Conservation (phyloP, 2,113 vertebrate species). For the Cochlearius cochlearius region DNA sequence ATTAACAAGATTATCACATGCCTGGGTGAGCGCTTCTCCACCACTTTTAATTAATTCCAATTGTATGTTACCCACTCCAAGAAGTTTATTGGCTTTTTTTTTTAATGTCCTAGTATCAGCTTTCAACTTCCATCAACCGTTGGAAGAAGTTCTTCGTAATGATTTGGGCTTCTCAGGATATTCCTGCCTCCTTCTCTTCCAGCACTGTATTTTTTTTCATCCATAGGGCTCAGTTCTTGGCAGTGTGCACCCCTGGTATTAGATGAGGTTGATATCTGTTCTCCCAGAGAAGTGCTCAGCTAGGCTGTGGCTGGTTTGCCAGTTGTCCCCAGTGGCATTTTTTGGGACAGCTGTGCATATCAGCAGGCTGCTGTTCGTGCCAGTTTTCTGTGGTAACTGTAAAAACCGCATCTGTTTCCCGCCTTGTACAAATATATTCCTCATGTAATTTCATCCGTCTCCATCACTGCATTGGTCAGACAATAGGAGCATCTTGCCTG, state of each 20-base stretch:
- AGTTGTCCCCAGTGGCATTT: not conserved
- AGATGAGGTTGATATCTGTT: not conserved
- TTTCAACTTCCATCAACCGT: not conserved
- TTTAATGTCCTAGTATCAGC: not conserved
- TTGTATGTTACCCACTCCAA: not conserved
- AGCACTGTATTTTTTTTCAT: not conserved
- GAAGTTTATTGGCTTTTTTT: not conserved
- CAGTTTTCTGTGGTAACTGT: not conserved
- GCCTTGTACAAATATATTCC: not conserved
- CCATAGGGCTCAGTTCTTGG: not conserved
- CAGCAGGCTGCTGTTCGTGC: not conserved
- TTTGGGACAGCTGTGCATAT: not conserved
- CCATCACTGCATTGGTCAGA: not conserved
- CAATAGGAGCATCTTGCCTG: not conserved
- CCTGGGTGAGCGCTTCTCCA: not conserved
- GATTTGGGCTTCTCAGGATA: not conserved
- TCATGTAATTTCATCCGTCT: not conserved
- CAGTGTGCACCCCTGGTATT: not conserved
- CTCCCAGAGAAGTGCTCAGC: not conserved
- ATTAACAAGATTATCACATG: conserved; percentile 10
- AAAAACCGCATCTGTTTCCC: not conserved
- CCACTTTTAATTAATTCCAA: conserved; percentile 1
- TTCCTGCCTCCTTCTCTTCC: not conserved
- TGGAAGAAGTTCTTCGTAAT: not conserved
- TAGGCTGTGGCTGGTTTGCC: not conserved